These are phyloP conservation scores for Saccopteryx leptura DNA, from an alignment of 2,113 vertebrate species.

Conservation along the genomic window DNA sequence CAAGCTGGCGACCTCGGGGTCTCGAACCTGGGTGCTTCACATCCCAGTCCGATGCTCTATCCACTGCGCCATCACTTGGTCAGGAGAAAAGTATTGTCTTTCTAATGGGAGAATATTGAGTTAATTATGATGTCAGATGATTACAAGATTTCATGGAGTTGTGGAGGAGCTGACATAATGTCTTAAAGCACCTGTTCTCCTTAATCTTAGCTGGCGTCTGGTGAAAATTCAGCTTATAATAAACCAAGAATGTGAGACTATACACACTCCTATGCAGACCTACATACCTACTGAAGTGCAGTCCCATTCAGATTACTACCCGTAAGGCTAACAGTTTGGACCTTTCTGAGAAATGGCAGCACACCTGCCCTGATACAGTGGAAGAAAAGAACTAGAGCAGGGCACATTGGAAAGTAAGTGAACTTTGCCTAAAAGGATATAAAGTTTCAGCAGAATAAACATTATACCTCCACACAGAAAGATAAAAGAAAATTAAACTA, in stretches of 20 bases:
- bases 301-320: not conserved
- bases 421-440: slow-evolving; percentile 49
- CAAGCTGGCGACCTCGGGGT: no score
- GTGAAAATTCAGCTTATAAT: not conserved
- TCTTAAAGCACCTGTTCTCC: not conserved
- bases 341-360: not conserved
- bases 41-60: no score
- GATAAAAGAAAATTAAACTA: slow-evolving; percentile 64
- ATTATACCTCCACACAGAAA: slow-evolving; percentile 38
- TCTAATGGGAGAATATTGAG: not conserved
- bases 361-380: not conserved
- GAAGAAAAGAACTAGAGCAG: not conserved
- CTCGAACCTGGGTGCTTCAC: no score
- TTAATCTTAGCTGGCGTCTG: not conserved
- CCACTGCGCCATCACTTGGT: no score
- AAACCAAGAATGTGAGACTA: not conserved
- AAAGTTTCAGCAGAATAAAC: slow-evolving; percentile 61
- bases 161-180: not conserved
- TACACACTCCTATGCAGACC: not conserved
- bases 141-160: not conserved
- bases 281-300: not conserved
- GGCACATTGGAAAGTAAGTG: not conserved
- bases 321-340: not conserved
- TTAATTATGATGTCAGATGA: slow-evolving; percentile 44
- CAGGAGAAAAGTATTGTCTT: not conserved